Evolutionary conservation across 2,888 invertebrate species (phyloP).

Genomic region (Pollenia labialis): DNA sequence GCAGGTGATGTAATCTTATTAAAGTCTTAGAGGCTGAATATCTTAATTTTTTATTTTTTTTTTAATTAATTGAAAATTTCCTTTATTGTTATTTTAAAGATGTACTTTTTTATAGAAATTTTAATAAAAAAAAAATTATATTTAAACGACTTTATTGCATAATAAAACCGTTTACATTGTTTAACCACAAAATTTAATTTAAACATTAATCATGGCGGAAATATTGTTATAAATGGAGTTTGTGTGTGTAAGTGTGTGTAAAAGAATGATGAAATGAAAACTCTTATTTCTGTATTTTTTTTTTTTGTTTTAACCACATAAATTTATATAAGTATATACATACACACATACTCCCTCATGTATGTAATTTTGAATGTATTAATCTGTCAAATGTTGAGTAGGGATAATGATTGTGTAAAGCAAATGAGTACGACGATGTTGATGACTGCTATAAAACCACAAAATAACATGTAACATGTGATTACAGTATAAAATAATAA

Average conservation of each 20-base stretch:
- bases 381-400: neutral
- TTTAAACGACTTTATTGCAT: constrained; percentile 22
- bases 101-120: neutral
- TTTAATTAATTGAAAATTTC: too few relatives aligned
- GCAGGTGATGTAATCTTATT: constrained; percentile 31
- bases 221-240: constrained; percentile 13
- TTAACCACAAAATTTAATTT: constrained; percentile 74
- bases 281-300: constrained; percentile 5
- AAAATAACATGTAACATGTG: constrained; percentile 60
- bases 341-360: neutral
- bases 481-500: constrained; percentile 12
- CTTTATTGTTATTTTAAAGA: neutral
- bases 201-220: constrained; percentile 68
- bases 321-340: constrained; percentile 13
- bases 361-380: neutral
- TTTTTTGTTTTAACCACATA: constrained; percentile 37
- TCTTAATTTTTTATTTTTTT: neutral
- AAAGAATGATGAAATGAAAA: constrained; percentile 34
- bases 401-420: constrained; percentile 1
- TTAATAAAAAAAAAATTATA: neutral
- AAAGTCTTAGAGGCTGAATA: constrained; percentile 26
- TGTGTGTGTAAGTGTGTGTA: neutral
- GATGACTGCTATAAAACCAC: constrained; percentile 48
- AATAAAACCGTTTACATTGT: constrained; percentile 7
- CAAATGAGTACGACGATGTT: constrained; percentile 26